Evolutionary conservation across 2,888 invertebrate genomes (phyloP).

Genomic region (Cryptosula pallasiana): DNA sequence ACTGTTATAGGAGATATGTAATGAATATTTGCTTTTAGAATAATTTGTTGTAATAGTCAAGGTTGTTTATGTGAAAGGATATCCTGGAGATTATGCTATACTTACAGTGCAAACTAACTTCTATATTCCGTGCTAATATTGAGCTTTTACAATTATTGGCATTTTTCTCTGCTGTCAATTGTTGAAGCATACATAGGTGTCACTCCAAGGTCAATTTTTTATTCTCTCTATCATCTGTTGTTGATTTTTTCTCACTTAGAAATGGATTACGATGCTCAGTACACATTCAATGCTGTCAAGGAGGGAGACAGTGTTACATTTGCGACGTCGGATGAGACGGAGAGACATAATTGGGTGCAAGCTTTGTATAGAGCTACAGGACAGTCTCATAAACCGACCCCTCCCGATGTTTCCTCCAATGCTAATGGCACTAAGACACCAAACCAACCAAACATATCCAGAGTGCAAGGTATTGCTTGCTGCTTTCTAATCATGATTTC

Average conservation of each 20-base stretch:
- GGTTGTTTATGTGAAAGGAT: too few species aligned
- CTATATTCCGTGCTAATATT: too few species aligned
- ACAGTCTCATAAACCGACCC: slow-evolving; percentile 87
- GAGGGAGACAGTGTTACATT: slow-evolving; percentile 96
- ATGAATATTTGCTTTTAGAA: too few species aligned
- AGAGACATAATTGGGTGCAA: slow-evolving; percentile 98
- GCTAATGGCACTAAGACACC: slow-evolving; percentile 47
- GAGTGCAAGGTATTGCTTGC: neutral
- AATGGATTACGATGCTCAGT: slow-evolving; percentile 81
- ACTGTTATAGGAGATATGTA: too few species aligned
- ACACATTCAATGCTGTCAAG: slow-evolving; percentile 96
- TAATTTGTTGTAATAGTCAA: too few species aligned
- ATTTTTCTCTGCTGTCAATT: too few species aligned
- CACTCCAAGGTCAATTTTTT: neutral
- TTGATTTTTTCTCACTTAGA: neutral
- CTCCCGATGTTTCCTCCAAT: slow-evolving; percentile 40
- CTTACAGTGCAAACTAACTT: too few species aligned
- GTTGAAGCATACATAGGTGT: too few species aligned
- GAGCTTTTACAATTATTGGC: too few species aligned
- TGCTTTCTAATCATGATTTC: too few species aligned
- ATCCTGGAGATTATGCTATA: too few species aligned
- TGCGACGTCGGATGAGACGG: slow-evolving; percentile 66
- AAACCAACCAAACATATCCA: slow-evolving; percentile 20
- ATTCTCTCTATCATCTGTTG: neutral
- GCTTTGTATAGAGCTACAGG: slow-evolving; percentile 99